A percentile compares a stretch with the other conserved stretches of the same genome.
Conservation (phyloP, 2,797 vertebrate genomes). For the Sternotherus odoratus region DNA sequence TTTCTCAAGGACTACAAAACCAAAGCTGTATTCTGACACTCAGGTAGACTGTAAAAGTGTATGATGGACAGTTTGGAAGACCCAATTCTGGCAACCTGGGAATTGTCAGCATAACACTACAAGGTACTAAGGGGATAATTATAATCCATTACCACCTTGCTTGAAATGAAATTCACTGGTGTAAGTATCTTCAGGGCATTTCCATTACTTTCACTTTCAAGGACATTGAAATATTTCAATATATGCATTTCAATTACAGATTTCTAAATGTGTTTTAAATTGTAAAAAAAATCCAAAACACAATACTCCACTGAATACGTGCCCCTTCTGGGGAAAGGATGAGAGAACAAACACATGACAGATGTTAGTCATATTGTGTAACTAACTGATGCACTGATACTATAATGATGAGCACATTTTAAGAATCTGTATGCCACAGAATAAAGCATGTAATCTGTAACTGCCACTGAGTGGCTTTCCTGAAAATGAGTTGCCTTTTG, state of each 20-base stretch:
- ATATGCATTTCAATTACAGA: constrained; percentile 11
- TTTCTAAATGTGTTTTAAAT: neutral
- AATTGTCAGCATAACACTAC: constrained; percentile 38
- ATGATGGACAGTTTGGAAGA: constrained; percentile 4
- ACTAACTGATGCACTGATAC: no score
- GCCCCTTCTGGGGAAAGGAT: neutral
- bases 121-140: constrained; percentile 46
- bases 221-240: constrained; percentile 29
- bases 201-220: neutral
- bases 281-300: neutral
- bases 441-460: neutral
- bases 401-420: neutral
- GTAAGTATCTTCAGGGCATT: constrained; percentile 34
- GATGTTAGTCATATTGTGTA: neutral
- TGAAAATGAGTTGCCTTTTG: neutral
- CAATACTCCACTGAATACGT: neutral
- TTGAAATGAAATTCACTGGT: constrained; percentile 51
- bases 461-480: neutral
- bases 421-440: neutral
- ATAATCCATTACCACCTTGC: constrained; percentile 10
- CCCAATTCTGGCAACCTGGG: neutral
- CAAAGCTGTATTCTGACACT: constrained; percentile 46
- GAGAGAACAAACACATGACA: neutral
- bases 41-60: neutral
- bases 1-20: constrained; percentile 35